Base-by-base conservation (phyloP, 2,888 invertebrate genomes). In the Carpatolechia fugitivella region DNA sequence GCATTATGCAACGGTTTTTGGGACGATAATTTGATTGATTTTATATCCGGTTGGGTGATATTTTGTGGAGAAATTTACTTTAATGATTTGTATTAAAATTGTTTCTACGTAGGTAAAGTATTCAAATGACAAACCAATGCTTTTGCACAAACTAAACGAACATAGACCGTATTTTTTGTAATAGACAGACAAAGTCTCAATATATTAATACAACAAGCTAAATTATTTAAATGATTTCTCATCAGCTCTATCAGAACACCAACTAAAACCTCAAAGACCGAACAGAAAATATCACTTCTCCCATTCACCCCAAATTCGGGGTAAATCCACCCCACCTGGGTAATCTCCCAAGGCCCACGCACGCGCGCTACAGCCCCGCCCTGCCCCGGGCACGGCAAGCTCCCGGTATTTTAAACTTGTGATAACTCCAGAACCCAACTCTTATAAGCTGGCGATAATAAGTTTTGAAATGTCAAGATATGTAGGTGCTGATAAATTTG, bases 301-400 rank as follows among this genome's bases (percentile, higher is more conserved):
- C 14, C 6, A n/a, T 44, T 29, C 10, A 30, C 49, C 51, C 47
- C 8, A 20, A 20, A 46, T 31, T 14, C 20, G 10, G 41, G 53
- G 44, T 16, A 47, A 16, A 36, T 52, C 11, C 20, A 33, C 18
- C 14, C 13, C 47, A 41, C 29, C 31, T 40, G 41, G 41, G 41
- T n/a, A 49, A 35, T 14, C 10, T 20, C 54, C 38, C 55, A 54
- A 13, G 36, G 52, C 36, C 47, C 55, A 67, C 86, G 87, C 85
- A 80, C 76, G 88, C 87, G 86, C 66, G 64, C 60, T 48, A 57
- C 61, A 72, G 83, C 85, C 82, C 82, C 87, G 80, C 88, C 87
- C 87, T 79, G 78, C 78, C 85, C 83, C 76, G 80, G 80, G 68
- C 71, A 70, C 72, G 35, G 24, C 24, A 20, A 10, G 38, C 50